These are phyloP conservation scores for Diloba caeruleocephala DNA, from an alignment of 2,888 invertebrate species.

Conservation along the genomic window DNA sequence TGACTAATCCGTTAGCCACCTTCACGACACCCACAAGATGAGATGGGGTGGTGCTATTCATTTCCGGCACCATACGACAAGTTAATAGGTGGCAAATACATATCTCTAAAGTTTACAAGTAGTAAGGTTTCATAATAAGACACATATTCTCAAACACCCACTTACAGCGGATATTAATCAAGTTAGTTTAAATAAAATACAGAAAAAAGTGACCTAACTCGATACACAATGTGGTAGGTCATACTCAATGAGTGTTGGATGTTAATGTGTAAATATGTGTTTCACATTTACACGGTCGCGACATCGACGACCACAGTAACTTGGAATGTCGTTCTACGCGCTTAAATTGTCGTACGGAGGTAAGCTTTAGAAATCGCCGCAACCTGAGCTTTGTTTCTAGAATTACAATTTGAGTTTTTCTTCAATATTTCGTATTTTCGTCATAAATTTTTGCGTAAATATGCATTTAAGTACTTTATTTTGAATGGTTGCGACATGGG, in stretches of 20 bases:
- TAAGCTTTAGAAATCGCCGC: constrained; percentile 22
- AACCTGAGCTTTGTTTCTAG: neutral
- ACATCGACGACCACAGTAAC: constrained; percentile 45
- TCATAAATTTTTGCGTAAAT: too few relatives aligned
- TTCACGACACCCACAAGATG: too few relatives aligned
- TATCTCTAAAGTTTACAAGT: too few relatives aligned
- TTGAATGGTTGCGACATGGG: too few relatives aligned
- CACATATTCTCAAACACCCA: too few relatives aligned
- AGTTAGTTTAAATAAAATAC: constrained; percentile 27
- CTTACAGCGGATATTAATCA: constrained; percentile 3
- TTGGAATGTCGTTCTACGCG: constrained; percentile 43
- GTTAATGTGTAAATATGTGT: constrained; percentile 78
- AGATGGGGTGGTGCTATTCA: too few relatives aligned
- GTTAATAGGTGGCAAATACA: too few relatives aligned
- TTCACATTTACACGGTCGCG: constrained; percentile 70
- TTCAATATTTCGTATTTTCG: too few relatives aligned
- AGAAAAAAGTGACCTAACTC: constrained; percentile 67
- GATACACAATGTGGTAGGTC: constrained; percentile 78
- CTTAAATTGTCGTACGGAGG: constrained; percentile 3
- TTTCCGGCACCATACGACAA: too few relatives aligned
- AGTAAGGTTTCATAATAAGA: too few relatives aligned
- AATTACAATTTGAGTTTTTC: neutral
- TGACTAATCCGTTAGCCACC: too few relatives aligned
- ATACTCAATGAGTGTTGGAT: constrained; percentile 71
- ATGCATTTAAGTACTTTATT: too few relatives aligned